Conservation (phyloP, 2,113 vertebrate genomes). For the Oncorhynchus masou region DNA sequence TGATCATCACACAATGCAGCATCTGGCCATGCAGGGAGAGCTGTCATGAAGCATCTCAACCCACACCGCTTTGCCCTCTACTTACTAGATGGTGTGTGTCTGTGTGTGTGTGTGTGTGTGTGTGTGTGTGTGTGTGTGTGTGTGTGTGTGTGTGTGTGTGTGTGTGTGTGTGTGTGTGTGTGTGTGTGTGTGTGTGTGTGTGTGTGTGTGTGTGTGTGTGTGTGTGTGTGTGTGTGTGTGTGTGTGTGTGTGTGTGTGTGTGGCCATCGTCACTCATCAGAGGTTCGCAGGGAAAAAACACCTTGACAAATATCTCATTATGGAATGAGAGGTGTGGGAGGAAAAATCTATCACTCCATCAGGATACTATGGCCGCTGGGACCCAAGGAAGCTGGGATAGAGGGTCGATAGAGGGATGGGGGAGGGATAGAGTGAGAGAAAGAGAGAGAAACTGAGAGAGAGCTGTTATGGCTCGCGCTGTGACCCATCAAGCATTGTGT, state of each 20-base stretch:
- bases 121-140: not conserved
- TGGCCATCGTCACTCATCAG: not conserved
- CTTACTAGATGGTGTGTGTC: too few relatives aligned
- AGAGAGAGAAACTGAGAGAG: slow-evolving; percentile 3
- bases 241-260: not conserved
- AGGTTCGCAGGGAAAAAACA: slow-evolving; percentile 20
- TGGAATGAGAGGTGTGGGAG: slow-evolving; percentile 16
- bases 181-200: too few relatives aligned
- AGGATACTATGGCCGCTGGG: slow-evolving; percentile 8
- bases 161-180: too few relatives aligned
- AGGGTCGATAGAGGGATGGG: not conserved
- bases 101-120: too few relatives aligned
- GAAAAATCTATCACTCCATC: slow-evolving; percentile 43
- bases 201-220: not conserved
- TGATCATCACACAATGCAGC: not conserved
- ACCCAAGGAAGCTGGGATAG: not conserved
- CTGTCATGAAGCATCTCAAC: not conserved
- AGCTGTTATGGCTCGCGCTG: slow-evolving; percentile 4
- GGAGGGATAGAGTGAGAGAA: not conserved
- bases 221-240: too few relatives aligned
- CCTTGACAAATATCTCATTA: slow-evolving; percentile 54
- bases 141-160: too few relatives aligned
- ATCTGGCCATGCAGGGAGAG: not conserved
- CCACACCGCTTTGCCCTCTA: not conserved
- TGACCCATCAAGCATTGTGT: slow-evolving; percentile 13